Percentiles rank a stretch among this genome's conserved stretches.
Conservation (phyloP, 2,888 invertebrate species). For the Dryomyza anilis region DNA sequence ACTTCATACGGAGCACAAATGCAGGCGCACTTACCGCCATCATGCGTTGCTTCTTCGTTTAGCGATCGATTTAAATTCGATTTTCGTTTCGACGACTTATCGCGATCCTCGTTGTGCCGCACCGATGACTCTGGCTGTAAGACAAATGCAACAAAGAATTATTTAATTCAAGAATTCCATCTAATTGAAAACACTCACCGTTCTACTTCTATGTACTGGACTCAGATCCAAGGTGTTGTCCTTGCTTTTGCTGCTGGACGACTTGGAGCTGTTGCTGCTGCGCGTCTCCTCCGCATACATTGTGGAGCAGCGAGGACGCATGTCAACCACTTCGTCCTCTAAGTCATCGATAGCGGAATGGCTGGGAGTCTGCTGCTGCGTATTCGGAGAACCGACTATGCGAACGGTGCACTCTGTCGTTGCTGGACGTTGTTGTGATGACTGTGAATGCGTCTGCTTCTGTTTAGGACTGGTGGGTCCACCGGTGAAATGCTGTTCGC, state of each 20-base stretch:
- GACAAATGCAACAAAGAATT: background rate
- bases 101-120: slow-evolving; percentile 62
- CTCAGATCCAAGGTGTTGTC: slow-evolving; percentile 46
- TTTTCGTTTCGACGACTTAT: slow-evolving; percentile 71
- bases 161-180: no score
- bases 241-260: slow-evolving; percentile 5
- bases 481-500: slow-evolving; percentile 54
- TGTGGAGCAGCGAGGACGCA: slow-evolving; percentile 52
- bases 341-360: slow-evolving; percentile 23
- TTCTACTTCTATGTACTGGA: slow-evolving; percentile 50
- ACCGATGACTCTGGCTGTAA: slow-evolving; percentile 53
- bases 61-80: slow-evolving; percentile 69
- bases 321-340: slow-evolving; percentile 30
- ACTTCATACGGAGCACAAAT: no score
- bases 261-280: slow-evolving; percentile 11
- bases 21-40: slow-evolving; percentile 59
- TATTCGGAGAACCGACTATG: slow-evolving; percentile 19
- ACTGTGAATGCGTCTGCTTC: background rate
- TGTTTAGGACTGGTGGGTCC: slow-evolving; percentile 33
- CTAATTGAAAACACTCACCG: no score
- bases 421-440: background rate
- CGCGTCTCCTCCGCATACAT: slow-evolving; percentile 45
- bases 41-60: slow-evolving; percentile 59
- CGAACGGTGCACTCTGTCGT: slow-evolving; percentile 49
- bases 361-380: background rate